These are phyloP conservation scores for Drosophila tanythrix DNA, from an alignment of 2,888 invertebrate genomes.

Conservation along the genomic window DNA sequence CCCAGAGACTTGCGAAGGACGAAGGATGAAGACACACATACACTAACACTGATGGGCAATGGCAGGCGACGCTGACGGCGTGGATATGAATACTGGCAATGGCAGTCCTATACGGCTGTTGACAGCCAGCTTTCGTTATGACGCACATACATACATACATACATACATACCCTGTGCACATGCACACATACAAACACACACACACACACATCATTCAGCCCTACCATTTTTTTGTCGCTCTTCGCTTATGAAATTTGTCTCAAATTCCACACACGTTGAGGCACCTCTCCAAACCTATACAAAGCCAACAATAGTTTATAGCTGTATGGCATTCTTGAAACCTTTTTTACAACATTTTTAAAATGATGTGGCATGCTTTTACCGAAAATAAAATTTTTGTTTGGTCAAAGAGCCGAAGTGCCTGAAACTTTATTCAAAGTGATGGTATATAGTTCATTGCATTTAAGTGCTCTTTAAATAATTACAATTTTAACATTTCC, in stretches of 20 bases:
- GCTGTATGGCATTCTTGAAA: not conserved
- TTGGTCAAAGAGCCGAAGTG: not conserved
- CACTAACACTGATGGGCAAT: slow-evolving; percentile 63
- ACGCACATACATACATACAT: slow-evolving; percentile 11
- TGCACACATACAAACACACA: slow-evolving; percentile 5
- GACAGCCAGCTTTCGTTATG: slow-evolving; percentile 61
- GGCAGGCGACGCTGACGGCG: slow-evolving; percentile 61
- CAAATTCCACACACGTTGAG: slow-evolving; percentile 36
- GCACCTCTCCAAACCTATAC: slow-evolving; percentile 20
- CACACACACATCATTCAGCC: slow-evolving; percentile 41
- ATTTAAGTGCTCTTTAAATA: not conserved
- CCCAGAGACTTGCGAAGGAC: slow-evolving; percentile 1
- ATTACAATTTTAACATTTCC: not conserved
- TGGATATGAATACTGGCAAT: slow-evolving; percentile 64
- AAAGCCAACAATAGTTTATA: slow-evolving; percentile 15
- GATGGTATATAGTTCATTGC: not conserved
- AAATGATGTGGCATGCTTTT: slow-evolving; percentile 2
- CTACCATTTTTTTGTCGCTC: slow-evolving; percentile 52
- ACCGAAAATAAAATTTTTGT: not conserved
- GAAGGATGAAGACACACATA: slow-evolving; percentile 2
- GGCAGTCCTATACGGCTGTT: slow-evolving; percentile 55
- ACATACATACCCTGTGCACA: slow-evolving; percentile 1
- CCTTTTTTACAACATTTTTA: not conserved
- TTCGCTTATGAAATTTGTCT: slow-evolving; percentile 67
- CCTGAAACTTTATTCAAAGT: not conserved